These are phyloP conservation scores for Festucalex cinctus DNA, from an alignment of 2,113 vertebrate species.

Conservation along the genomic window DNA sequence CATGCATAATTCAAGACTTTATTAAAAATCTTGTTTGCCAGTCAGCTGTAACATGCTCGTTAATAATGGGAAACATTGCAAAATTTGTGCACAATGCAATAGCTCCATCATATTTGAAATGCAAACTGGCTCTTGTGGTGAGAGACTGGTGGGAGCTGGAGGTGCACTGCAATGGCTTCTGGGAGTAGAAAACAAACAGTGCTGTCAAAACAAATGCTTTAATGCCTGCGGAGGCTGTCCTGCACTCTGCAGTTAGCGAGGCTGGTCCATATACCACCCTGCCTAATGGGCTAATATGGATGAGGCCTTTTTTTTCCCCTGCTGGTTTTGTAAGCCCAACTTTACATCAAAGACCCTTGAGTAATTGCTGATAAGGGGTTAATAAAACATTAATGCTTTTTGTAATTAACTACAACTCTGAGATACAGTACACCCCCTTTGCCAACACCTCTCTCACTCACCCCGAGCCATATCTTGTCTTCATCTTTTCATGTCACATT, in stretches of 20 bases:
- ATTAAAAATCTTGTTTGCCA: conserved; percentile 37
- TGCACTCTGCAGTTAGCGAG: conserved; percentile 68
- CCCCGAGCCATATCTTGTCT: conserved; percentile 73
- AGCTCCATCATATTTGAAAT: conserved; percentile 70
- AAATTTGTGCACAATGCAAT: conserved; percentile 65
- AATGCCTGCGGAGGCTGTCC: conserved; percentile 72
- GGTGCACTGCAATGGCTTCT: conserved; percentile 74
- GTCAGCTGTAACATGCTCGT: conserved; percentile 40
- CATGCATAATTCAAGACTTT: conserved; percentile 18
- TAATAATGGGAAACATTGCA: conserved; percentile 33
- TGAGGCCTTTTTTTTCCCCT: conserved; percentile 60
- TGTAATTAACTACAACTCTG: conserved; percentile 77
- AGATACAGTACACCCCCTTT: conserved; percentile 53
- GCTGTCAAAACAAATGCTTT: conserved; percentile 77
- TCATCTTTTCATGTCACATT: conserved; percentile 73
- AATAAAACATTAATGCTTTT: conserved; percentile 85
- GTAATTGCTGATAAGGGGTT: conserved; percentile 86
- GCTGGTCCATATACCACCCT: conserved; percentile 56
- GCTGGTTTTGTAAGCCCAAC: conserved; percentile 78
- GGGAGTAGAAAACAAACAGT: conserved; percentile 75
- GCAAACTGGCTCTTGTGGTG: conserved; percentile 70
- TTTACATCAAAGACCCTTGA: conserved; percentile 83
- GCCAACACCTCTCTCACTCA: conserved; percentile 64
- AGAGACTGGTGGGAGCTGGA: conserved; percentile 72
- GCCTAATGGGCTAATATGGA: conserved; percentile 70